Base-by-base conservation (phyloP, 2,797 vertebrate genomes). In the Hoplostethus atlanticus region DNA sequence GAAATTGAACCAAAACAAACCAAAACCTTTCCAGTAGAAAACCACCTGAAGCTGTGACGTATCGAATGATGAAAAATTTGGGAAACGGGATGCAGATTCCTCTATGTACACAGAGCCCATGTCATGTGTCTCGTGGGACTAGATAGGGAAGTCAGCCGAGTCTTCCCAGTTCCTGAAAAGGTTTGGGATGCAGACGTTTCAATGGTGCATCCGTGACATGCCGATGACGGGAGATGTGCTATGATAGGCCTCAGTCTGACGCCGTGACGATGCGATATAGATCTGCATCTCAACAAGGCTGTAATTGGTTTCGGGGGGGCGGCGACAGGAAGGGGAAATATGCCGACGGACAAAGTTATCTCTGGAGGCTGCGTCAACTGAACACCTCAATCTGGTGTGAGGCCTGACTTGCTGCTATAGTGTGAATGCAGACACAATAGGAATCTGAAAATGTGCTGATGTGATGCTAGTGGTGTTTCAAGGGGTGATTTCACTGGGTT, bases 231-330 rank as follows among this genome's bases (percentile, higher is more conserved):
- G 21, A 21, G 21, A 21, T 21, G 21, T 21, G 21, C 21, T 21
- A 1, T 1, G 21, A 21, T 21, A 46, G 40, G 40, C 53, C 59
- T 76, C 65, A 3, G 34, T 11, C 69, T 59, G 63, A 76, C 62
- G 56, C 47, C 30, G 66, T 70, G 64, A 78, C 36, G 64, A 65
- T 11, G 25, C 0, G 42, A 79, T 71, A 52, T 28, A 62, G 63
- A 81, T 79, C 76, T 81, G 79, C 55, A 74, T 82, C 61, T 77
- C 63, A 71, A 77, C 73, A 5, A 56, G 73, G 48, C 59, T 56
- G 3, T 79, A 72, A 76, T 65, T 79, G 68, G 30, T 76, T 79
- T 8, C 21, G 1, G 15, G 40, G 12, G 44, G 13, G 59, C 46
- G 0, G 8, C 31, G 15, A 47, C 52, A 21, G 59, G 13, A 55